Base-by-base conservation (phyloP, 2,888 invertebrate genomes). In the Exocentrus adspersus region DNA sequence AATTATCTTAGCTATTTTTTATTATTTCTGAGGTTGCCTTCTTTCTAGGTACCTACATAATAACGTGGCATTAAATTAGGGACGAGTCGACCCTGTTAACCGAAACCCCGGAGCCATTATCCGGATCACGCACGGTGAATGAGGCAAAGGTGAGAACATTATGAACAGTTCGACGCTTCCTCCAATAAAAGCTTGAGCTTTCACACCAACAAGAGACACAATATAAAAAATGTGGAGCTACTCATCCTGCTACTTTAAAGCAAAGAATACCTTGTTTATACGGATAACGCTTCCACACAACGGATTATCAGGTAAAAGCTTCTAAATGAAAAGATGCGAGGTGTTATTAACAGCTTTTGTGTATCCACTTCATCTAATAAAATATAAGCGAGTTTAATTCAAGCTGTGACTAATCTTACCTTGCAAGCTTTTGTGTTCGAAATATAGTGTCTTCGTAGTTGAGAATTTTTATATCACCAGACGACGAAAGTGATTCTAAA, bases 261-360 rank as follows among this genome's bases (percentile, higher is more conserved):
- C 30, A 46, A 57, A 46, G 57, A 57, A 57, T 46, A 30, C 58
- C 63, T 62, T 67, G 71, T 71, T 72, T 73, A 69, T 68, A 63
- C 66, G 70, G 70, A 60, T 65, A 65, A 69, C 58, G 70, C 58
- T 57, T 65, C 68, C 65, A 52, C 64, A 72, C 65, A 69, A 71
- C 60, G 61, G 67, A 67, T 67, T 69, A 66, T 62, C 69, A 69
- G 69, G 69, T 69, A 69, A 69, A 62, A 66, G 60, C 46, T 64
- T 62, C 58, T 16, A 58, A 53, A 45, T 68, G 54, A 60, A 64
- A 46, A 59, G 66, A 68, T 68, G 21, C 53, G 58, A 21, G 46
- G 67, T 65, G 68, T 69, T 72, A 69, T 71, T 61, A 67, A 58
- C 61, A 68, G 71, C 65, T 73, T 68, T 69, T 58, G 63, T 67